Evolutionary conservation across 2,888 invertebrate species (phyloP), one percentile per base, ranked within the genome.

Genomic region (Rhagonycha fulva): DNA sequence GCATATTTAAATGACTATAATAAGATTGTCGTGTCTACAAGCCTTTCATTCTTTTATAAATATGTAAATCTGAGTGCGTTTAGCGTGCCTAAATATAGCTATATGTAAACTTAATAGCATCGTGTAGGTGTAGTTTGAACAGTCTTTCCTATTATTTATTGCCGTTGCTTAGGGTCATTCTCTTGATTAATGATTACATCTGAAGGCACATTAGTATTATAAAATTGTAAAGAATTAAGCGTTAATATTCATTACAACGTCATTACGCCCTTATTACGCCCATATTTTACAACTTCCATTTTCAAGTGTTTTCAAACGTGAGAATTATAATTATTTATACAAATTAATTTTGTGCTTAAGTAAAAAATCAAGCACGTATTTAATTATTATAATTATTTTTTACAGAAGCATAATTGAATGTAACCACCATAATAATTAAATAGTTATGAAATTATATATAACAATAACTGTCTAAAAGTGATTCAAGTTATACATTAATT

Each of bases 401-500:
- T 62, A 66, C 24, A 24, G 63, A 24, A 66, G 23, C 63, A n/a
- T 47, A 47, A 47, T 47, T 47, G 47, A 2, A 47, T 47, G 47
- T 47, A 47, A 47, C n/a, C 67, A 28, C 67, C 14, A 28, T 19
- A 10, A 14, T 23, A 63, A 63, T 63, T 63, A 63, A 63, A 23
- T 63, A 10, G 3, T 19, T 63, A 63, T 7, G 24, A 68, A 28
- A 30, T 32, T 68, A 68, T 14, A 32, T 28, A 3, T 32, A 19
- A 68, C 68, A 30, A 68, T n/a, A 68, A 68, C 26, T 32, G 32
- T 28, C 19, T 28, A 28, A 19, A 68, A 70, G 66, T 32, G 68
- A 75, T 75, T 30, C 68, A 61, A 75, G 66, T 79, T 78, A 78
- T 79, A 80, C 77, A 82, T 81, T 80, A 82, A 82, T 83, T 83